Evolutionary conservation across 2,113 vertebrate genomes (phyloP).

Genomic region (Pangasianodon gigas): DNA sequence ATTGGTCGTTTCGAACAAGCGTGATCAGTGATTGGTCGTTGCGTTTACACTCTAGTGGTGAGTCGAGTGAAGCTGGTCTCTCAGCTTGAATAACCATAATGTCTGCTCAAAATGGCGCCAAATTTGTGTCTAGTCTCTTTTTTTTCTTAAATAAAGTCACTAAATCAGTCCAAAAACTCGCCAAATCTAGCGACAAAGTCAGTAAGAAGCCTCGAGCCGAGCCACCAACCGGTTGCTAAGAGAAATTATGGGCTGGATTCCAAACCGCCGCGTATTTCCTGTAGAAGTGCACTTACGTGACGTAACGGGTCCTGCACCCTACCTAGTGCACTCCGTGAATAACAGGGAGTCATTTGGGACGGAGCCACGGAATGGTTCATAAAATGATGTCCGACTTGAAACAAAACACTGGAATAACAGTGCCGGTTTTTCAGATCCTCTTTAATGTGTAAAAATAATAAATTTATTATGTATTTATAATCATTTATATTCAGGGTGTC

Average conservation of each 20-base stretch:
- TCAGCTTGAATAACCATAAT: neutral
- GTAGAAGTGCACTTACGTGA: neutral
- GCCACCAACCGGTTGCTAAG: neutral
- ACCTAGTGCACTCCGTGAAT: neutral
- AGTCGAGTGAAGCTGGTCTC: neutral
- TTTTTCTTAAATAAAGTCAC: neutral
- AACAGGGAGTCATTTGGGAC: neutral
- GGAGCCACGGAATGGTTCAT: neutral
- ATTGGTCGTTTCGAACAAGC: neutral
- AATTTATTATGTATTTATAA: neutral
- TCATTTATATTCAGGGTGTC: neutral
- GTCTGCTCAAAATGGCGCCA: neutral
- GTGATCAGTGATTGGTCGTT: neutral
- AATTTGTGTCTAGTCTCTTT: neutral
- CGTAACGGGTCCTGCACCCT: neutral
- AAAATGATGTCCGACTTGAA: constrained; percentile 9
- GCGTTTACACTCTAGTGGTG: neutral
- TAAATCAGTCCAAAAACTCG: neutral
- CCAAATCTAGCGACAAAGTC: neutral
- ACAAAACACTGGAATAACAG: neutral
- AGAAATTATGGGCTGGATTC: neutral
- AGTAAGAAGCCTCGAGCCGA: no score
- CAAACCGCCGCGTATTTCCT: neutral
- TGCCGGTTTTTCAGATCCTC: neutral
- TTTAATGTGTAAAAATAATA: neutral